A percentile compares a stretch with the other conserved stretches of the same genome.
Evolutionary conservation across 2,797 vertebrate species (phyloP).

Genomic region (Streptopelia turtur): DNA sequence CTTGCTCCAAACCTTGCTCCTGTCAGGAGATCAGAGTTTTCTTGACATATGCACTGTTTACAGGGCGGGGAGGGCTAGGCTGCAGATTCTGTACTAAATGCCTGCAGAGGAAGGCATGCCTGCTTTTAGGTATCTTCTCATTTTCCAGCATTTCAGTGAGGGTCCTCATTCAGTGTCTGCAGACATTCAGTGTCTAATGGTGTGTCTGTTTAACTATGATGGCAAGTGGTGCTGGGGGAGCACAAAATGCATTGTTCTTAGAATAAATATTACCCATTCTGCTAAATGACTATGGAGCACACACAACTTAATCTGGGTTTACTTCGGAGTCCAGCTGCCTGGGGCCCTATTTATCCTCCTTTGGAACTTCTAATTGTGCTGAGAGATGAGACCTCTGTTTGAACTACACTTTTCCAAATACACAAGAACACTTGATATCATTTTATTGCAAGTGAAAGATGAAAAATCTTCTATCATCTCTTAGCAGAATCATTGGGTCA

Average conservation of each 20-base stretch:
- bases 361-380: slow-evolving; percentile 25
- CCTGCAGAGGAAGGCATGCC: neutral
- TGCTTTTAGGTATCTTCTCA: neutral
- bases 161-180: neutral
- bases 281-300: neutral
- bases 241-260: slow-evolving; percentile 9
- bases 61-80: too few relatives aligned
- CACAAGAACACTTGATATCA: neutral
- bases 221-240: neutral
- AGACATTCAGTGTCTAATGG: neutral
- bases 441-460: neutral
- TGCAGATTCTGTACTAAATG: neutral
- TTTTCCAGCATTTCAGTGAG: neutral
- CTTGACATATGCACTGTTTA: neutral
- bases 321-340: neutral
- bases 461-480: neutral
- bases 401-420: neutral
- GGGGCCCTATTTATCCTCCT: neutral
- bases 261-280: neutral
- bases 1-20: too few relatives aligned
- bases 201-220: neutral
- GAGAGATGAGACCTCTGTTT: neutral
- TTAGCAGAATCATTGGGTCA: neutral
- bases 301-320: neutral
- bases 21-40: neutral